phyloP scores from a whole-genome alignment of 2,797 vertebrate species.

The Otolemur crassicaudatus region DNA sequence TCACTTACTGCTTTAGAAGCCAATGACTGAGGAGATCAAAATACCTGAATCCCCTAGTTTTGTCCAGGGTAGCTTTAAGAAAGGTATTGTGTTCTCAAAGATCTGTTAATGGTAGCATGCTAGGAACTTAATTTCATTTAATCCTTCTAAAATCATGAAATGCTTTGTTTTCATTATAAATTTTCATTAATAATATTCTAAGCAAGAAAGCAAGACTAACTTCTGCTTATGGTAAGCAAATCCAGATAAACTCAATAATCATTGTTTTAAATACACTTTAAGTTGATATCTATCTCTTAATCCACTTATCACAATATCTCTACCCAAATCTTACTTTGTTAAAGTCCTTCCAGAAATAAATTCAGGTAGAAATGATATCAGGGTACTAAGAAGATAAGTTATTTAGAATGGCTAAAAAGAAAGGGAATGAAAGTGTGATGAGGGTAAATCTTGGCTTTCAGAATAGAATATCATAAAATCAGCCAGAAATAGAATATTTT shows the following conservation, averaged over 20 bases:
- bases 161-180: not conserved
- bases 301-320: not conserved
- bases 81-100: not conserved
- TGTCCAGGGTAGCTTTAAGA: not conserved
- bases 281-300: constrained; percentile 40
- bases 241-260: not conserved
- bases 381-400: constrained; percentile 71
- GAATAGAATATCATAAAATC: constrained; percentile 58
- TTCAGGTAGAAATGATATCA: constrained; percentile 64
- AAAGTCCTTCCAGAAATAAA: not conserved
- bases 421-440: constrained; percentile 44
- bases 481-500: constrained; percentile 78
- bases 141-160: constrained; percentile 59
- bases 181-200: constrained; percentile 51
- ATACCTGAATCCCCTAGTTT: not conserved
- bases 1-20: not conserved
- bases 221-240: constrained; percentile 37
- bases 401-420: constrained; percentile 54
- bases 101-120: not conserved
- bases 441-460: constrained; percentile 65
- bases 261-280: constrained; percentile 49
- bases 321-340: constrained; percentile 43
- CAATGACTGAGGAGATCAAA: not conserved
- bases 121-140: not conserved
- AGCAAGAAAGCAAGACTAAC: not conserved